Evolutionary conservation across 1,140 invertebrate genomes (phyloP).

Genomic region (Drosophila varians): DNA sequence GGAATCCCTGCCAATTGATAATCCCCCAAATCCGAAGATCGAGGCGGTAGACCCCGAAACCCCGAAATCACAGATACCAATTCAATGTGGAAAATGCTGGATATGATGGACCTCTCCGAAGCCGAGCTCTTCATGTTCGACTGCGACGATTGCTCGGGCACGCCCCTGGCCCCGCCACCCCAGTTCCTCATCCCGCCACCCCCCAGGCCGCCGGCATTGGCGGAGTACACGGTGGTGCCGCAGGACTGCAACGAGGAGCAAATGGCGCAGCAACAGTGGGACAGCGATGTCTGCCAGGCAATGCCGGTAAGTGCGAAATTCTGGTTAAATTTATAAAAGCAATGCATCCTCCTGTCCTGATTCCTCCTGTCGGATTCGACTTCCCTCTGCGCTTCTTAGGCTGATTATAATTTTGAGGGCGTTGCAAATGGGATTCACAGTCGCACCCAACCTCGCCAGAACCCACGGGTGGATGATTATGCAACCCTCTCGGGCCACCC

Average conservation of each 20-base stretch:
- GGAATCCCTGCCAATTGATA: constrained; percentile 4
- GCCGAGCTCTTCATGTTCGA: constrained; percentile 77
- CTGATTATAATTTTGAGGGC: constrained; percentile 50
- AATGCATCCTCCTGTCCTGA: background rate
- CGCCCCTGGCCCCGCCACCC: constrained; percentile 86
- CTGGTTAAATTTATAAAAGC: background rate
- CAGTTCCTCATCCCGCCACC: constrained; percentile 86
- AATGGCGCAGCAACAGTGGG: constrained; percentile 77
- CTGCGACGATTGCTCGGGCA: constrained; percentile 85
- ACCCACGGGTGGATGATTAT: constrained; percentile 30
- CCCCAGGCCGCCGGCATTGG: constrained; percentile 85
- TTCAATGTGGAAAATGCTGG: constrained; percentile 82
- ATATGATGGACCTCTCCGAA: constrained; percentile 58
- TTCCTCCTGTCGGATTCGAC: background rate
- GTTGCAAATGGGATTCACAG: constrained; percentile 39
- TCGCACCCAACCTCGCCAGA: background rate
- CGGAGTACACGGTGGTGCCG: constrained; percentile 72
- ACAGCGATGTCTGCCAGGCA: constrained; percentile 82
- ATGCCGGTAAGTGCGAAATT: constrained; percentile 84
- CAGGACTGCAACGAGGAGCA: constrained; percentile 76
- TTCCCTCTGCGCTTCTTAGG: constrained; percentile 4
- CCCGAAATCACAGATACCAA: constrained; percentile 2
- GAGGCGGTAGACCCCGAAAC: constrained; percentile 9
- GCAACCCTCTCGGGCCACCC: constrained; percentile 49
- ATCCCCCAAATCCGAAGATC: constrained; percentile 10